These are phyloP conservation scores for Drosophila affinis DNA, from an alignment of 2,888 invertebrate species.

Conservation along the genomic window DNA sequence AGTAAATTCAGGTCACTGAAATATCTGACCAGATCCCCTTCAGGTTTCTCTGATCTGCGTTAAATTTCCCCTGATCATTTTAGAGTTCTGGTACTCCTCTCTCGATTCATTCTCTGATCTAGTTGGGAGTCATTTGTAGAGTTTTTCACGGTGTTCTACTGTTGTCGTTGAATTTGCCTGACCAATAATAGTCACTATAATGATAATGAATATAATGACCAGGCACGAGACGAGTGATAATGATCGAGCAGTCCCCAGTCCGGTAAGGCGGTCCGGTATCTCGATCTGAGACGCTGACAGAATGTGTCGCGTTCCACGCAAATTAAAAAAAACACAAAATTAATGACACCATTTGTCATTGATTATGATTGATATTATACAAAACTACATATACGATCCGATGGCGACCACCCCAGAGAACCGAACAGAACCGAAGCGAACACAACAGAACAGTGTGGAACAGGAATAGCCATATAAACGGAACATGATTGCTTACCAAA, in stretches of 20 bases:
- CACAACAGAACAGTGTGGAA: slow-evolving; percentile 6
- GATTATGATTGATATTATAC: slow-evolving; percentile 47
- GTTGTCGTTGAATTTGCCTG: slow-evolving; percentile 30
- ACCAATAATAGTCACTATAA: slow-evolving; percentile 21
- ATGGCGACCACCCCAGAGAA: slow-evolving; percentile 26
- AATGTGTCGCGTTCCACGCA: slow-evolving; percentile 24
- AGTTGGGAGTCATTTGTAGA: slow-evolving; percentile 12
- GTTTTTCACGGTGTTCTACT: slow-evolving; percentile 26
- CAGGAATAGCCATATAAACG: slow-evolving; percentile 32
- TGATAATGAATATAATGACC: slow-evolving; percentile 57
- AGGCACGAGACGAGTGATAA: slow-evolving; percentile 59
- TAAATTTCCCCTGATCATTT: background rate
- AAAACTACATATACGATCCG: slow-evolving; percentile 9
- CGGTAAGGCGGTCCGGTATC: background rate
- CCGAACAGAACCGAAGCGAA: background rate
- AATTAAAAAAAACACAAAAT: slow-evolving; percentile 48
- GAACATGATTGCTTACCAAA: slow-evolving; percentile 37
- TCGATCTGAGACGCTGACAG: slow-evolving; percentile 17
- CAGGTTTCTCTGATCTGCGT: background rate
- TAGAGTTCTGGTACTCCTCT: background rate
- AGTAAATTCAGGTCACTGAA: too few relatives aligned
- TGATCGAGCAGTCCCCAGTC: slow-evolving; percentile 34
- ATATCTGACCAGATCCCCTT: background rate
- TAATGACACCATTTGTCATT: slow-evolving; percentile 39
- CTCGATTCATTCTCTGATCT: background rate